Evolutionary conservation across 2,888 invertebrate species (phyloP).

Genomic region (Chrysolina americana): DNA sequence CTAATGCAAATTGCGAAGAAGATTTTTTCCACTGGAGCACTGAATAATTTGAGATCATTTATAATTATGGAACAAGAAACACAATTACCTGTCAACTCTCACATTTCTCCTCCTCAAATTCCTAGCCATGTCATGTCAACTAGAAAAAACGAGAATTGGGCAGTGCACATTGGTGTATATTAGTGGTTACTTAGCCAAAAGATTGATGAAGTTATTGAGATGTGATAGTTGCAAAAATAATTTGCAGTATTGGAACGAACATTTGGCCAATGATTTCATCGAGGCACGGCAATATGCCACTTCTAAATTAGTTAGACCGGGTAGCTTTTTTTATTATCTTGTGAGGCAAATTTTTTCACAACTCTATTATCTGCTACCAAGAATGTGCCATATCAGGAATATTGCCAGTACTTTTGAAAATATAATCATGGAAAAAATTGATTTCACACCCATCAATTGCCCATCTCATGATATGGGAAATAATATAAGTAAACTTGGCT

Average conservation of each 20-base stretch:
- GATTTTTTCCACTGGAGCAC: conserved; percentile 7
- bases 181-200: not conserved
- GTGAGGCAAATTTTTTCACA: not conserved
- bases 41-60: not conserved
- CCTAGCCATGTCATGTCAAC: too few relatives aligned
- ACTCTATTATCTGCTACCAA: too few relatives aligned
- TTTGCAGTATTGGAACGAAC: not conserved
- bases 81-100: too few relatives aligned
- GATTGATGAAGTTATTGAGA: not conserved
- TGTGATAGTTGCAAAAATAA: not conserved
- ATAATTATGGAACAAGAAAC: too few relatives aligned
- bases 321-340: not conserved
- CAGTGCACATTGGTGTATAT: not conserved
- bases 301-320: not conserved
- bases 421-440: too few relatives aligned
- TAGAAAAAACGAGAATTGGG: not conserved
- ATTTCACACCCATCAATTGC: too few relatives aligned
- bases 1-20: conserved; percentile 15
- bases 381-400: too few relatives aligned
- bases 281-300: not conserved
- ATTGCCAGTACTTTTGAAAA: too few relatives aligned
- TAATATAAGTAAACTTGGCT: too few relatives aligned
- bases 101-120: too few relatives aligned
- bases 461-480: too few relatives aligned
- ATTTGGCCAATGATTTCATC: not conserved